Base-by-base conservation (phyloP, 2,113 vertebrate species). In the Anser brachyrhynchus region DNA sequence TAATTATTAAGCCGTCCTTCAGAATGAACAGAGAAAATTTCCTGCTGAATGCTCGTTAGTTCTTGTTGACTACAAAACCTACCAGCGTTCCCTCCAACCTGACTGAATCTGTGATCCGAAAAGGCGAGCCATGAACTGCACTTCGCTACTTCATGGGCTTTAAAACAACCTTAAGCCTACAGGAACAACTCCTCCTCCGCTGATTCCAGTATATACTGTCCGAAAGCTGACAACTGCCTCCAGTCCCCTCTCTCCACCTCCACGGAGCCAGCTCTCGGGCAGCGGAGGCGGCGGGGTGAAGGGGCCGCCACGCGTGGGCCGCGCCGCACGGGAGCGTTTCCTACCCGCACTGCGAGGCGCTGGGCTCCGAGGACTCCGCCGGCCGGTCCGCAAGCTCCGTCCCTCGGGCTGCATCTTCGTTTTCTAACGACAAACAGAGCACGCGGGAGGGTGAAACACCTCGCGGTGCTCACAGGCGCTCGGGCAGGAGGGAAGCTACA, bases 311-410 rank as follows among this genome's bases (percentile, higher is more conserved):
- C 20, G 35, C 1, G 9, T 25, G 49, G 37, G 46, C 64, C 58
- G 74, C 57, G n/a, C 69, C 7, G 79, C 46, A 84, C 49, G 73
- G 2, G 41, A 67, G 22, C 8, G 19, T 58, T 91, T 93, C 97
- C 82, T 98, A 98, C 98, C 98, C 51, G 87, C 86, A 90, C 61
- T 91, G 92, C 3, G 70, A 96, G 55, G 96, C 31, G 77, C 33
- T 58, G 55, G 88, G 39, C 59, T 92, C 97, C 90, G 74, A 75
- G 91, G 72, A 74, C 84, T 71, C 71, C 85, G 37, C 35, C 44
- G 52, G 80, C 77, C 85, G 84, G 52, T 83, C 81, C 71, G 75
- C 66, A 81, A 54, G 84, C 88, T 95, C 91, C 64, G 89, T 69
- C 89, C 86, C 90, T 58, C 51, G 89, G 51, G 95, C n/a, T 39